Evolutionary conservation across 2,797 vertebrate genomes (phyloP), one percentile per base, ranked within the genome.

Genomic region (Schizothorax lantsangensis): DNA sequence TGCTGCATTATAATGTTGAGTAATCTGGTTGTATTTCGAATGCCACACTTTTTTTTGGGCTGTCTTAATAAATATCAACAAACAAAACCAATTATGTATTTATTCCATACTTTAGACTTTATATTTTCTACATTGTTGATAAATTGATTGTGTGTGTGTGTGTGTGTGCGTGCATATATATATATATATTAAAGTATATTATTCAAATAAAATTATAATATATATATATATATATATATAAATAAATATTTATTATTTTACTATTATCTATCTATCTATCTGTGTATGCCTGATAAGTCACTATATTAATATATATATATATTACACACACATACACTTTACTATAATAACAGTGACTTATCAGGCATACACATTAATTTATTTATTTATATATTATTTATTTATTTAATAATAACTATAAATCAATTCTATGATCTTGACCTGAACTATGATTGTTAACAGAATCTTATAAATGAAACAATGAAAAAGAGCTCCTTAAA

Each of bases 401-500:
- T 21, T 23, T 12, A 62, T 26, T 62, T 62, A 62, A 6, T 26
- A 62, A 12, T 26, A 26, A 26, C 59, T 33, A 17, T 8, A 66
- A 66, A 66, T 33, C 26, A 10, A 54, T 9, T 62, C 43, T 6
- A 30, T 79, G 15, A 40, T 79, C 57, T 79, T 5, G 26, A 79
- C 2, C 5, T 62, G 1, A 57, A 38, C 49, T 14, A 6, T 52
- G 14, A 59, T 40, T 59, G 52, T 43, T 40, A 79, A 43, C 2
- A 5, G 5, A 7, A 43, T 26, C 38, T 62, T 26, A 19, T 19
- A 12, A 49, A 47, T 68, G 10, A 68, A 66, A 45, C 66, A n/a
- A 82, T 17, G 3, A 43, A 75, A 84, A 79, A 57, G 11, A 83
- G 14, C n/a, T 21, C 12, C 33, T 59, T 5, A 85, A 79, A 79